Percentiles rank a stretch among this genome's conserved stretches.
Conservation (phyloP, 2,797 vertebrate genomes). For the Gymnothorax javanicus region DNA sequence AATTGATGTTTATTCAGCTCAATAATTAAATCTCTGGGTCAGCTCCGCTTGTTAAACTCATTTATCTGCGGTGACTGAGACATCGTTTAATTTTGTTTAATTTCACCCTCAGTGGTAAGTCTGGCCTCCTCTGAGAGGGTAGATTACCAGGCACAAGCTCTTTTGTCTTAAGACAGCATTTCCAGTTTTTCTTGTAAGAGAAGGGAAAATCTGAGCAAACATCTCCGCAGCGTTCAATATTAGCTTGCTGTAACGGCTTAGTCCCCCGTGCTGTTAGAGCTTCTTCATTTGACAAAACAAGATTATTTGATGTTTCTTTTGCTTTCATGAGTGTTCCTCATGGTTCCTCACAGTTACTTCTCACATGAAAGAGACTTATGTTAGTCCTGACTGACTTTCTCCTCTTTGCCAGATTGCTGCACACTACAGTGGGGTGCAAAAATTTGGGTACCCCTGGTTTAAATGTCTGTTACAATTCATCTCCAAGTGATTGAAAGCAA, state of each 20-base stretch:
- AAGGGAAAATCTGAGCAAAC: not conserved
- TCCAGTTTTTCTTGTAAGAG: not conserved
- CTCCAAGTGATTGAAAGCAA: too few species aligned
- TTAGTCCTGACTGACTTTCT: not conserved
- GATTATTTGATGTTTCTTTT: not conserved
- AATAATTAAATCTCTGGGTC: not conserved
- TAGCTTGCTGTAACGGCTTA: too few species aligned
- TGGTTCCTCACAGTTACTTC: not conserved
- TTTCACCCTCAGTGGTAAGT: not conserved
- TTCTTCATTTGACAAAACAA: too few species aligned
- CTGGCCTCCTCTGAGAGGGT: constrained; percentile 3
- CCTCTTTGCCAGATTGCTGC: not conserved
- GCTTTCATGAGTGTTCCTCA: not conserved
- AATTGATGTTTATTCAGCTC: not conserved
- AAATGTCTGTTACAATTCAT: too few species aligned
- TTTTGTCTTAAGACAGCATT: not conserved
- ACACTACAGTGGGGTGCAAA: too few species aligned
- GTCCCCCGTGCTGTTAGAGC: not conserved
- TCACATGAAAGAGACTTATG: not conserved
- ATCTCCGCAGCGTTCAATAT: not conserved
- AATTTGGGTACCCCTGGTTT: too few species aligned
- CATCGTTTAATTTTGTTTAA: constrained; percentile 14
- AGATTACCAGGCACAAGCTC: not conserved
- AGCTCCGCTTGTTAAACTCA: not conserved
- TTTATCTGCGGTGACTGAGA: constrained; percentile 11